Conservation (phyloP, 2,888 invertebrate species). For the Macrosiphum euphorbiae region DNA sequence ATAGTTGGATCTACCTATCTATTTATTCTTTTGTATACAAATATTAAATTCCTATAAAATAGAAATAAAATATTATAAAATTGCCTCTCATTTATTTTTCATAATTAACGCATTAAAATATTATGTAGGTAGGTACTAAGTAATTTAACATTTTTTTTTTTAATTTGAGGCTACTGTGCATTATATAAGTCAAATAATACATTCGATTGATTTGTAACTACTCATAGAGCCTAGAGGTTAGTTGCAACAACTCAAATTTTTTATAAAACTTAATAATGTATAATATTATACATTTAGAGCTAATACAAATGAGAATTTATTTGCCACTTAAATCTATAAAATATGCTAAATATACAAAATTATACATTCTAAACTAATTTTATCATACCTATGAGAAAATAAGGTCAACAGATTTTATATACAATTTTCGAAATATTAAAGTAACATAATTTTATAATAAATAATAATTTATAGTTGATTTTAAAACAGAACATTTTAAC, state of each 20-base stretch:
- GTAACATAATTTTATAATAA: background rate
- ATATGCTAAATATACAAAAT: background rate
- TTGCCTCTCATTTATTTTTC: background rate
- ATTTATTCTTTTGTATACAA: background rate
- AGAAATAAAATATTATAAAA: background rate
- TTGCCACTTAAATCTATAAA: background rate
- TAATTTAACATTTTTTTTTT: background rate
- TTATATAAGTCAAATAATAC: background rate
- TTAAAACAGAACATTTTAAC: background rate
- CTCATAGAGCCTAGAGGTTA: background rate
- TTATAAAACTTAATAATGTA: background rate
- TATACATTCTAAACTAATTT: constrained; percentile 7
- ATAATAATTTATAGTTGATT: background rate
- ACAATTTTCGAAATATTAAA: background rate
- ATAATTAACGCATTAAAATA: background rate
- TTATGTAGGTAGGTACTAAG: no score
- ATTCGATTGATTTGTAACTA: background rate
- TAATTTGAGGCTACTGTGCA: background rate
- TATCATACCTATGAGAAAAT: background rate
- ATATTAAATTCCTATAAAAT: background rate
- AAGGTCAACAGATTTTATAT: background rate
- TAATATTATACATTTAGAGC: background rate
- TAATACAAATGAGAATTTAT: background rate
- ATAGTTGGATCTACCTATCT: background rate
- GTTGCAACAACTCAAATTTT: background rate